These are phyloP conservation scores for Lathamus discolor DNA, from an alignment of 2,113 vertebrate species.

Conservation along the genomic window DNA sequence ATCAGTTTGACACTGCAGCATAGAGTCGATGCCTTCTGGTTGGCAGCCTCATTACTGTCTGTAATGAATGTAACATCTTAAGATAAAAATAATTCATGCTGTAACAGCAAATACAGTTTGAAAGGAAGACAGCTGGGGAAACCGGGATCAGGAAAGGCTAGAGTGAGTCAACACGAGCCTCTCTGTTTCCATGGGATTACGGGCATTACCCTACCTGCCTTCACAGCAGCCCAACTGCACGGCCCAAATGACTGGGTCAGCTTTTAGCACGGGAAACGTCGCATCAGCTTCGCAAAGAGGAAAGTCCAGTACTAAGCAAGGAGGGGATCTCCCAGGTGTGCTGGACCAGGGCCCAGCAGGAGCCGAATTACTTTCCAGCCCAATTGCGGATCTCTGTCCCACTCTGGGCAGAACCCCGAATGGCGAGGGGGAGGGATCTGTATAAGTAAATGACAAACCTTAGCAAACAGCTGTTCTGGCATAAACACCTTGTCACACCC, in stretches of 20 bases:
- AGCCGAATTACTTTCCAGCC: neutral
- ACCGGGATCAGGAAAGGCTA: neutral
- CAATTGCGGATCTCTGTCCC: neutral
- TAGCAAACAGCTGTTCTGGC: neutral
- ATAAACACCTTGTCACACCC: constrained; percentile 16
- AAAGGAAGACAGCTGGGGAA: neutral
- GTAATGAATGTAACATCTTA: neutral
- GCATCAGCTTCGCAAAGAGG: neutral
- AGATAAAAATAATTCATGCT: constrained; percentile 24
- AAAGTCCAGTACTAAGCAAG: neutral
- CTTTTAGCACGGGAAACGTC: neutral
- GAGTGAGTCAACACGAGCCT: neutral
- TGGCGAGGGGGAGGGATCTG: neutral
- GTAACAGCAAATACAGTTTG: neutral
- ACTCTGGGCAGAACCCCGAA: neutral
- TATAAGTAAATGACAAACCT: neutral
- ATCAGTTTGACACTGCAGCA: neutral
- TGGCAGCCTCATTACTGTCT: neutral
- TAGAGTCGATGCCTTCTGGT: neutral
- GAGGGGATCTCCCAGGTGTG: neutral
- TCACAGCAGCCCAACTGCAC: neutral
- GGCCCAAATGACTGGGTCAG: fast-evolving
- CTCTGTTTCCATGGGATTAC: neutral
- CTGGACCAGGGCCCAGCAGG: neutral
- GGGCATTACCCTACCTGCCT: neutral